Base-by-base conservation (phyloP, 2,113 vertebrate species). In the Neolamprologus ventralis region DNA sequence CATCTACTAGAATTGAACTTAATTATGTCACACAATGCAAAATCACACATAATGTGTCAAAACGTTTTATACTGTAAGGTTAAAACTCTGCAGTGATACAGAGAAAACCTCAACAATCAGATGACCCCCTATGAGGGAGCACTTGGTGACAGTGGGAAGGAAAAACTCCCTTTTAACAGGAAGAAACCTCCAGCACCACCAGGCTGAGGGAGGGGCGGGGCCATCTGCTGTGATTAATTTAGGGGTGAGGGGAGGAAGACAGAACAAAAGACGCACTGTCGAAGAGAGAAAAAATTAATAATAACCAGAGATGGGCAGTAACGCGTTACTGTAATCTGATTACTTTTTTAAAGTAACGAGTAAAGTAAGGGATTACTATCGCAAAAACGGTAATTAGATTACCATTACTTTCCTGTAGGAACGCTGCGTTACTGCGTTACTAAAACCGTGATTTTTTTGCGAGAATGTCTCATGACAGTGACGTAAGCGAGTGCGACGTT, bases 181-280 rank as follows among this genome's bases (percentile, higher is more conserved):
- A 31, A 60, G 26, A 60, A 17, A 31, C 57, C 8, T 60, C 26
- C 3, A 0, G 26, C 26, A 58, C 0, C 0, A 57, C 0, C 23
- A 57, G 55, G 8, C 1, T 31, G 8, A 31, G 57, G 14, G 26
- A 60, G 14, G 57, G 57, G 14, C 8, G 26, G 5, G 26, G 57
- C 16, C 57, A 60, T 60, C 5, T 60, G 16, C 57, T 33, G 28
- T 10, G 16, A 60, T 33, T 33, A 33, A 33, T 60, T 60, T 60
- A 58, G 57, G 26, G 26, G 26, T 17, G 26, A 31, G 0, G 14
- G 8, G 55, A 58, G 0, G 13, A 31, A 60, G 57, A 60, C 28
- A 19, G 57, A 10, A 60, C 4, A 28, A 57, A 57, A 57, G 54
- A 57, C 16, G 4, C 57, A 33, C 57, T 9, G 16, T 33, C 0